Percentiles rank a stretch among this genome's conserved stretches.
Conservation (phyloP, 2,888 invertebrate species). For the Junonia oenone region DNA sequence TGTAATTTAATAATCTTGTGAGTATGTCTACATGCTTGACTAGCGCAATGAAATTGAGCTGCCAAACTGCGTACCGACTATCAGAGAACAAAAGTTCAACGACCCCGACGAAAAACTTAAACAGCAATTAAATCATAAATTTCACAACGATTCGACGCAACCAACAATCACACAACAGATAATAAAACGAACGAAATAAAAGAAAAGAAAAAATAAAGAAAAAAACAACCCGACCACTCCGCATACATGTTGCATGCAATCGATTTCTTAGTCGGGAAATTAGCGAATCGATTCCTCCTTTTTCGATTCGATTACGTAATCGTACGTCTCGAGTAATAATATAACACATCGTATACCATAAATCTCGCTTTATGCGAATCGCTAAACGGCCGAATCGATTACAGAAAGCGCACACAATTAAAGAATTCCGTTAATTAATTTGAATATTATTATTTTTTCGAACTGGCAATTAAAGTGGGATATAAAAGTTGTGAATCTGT, state of each 20-base stretch:
- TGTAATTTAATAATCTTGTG: constrained; percentile 35
- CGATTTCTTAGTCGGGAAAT: constrained; percentile 54
- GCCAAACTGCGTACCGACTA: background rate
- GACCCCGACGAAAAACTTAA: constrained; percentile 47
- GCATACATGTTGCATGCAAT: constrained; percentile 55
- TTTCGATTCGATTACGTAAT: constrained; percentile 36
- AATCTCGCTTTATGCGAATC: constrained; percentile 48
- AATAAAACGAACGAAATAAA: constrained; percentile 64
- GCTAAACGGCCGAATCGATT: constrained; percentile 44
- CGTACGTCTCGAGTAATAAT: constrained; percentile 30
- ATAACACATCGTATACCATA: constrained; percentile 43
- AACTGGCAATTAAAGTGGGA: constrained; percentile 14
- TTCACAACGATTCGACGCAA: constrained; percentile 67
- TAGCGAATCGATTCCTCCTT: constrained; percentile 35
- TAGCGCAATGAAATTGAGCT: constrained; percentile 33
- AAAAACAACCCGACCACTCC: constrained; percentile 40
- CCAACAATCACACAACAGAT: constrained; percentile 75
- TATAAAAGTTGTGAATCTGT: constrained; percentile 1
- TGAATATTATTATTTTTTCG: constrained; percentile 35
- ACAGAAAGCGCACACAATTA: constrained; percentile 38
- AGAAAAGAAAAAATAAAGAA: constrained; percentile 24
- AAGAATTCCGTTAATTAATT: constrained; percentile 44
- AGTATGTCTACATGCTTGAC: constrained; percentile 46
- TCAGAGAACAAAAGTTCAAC: constrained; percentile 34
- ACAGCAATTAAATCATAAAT: constrained; percentile 77